Evolutionary conservation across 1,140 invertebrate genomes (phyloP).

Genomic region (Papilio xuthus): DNA sequence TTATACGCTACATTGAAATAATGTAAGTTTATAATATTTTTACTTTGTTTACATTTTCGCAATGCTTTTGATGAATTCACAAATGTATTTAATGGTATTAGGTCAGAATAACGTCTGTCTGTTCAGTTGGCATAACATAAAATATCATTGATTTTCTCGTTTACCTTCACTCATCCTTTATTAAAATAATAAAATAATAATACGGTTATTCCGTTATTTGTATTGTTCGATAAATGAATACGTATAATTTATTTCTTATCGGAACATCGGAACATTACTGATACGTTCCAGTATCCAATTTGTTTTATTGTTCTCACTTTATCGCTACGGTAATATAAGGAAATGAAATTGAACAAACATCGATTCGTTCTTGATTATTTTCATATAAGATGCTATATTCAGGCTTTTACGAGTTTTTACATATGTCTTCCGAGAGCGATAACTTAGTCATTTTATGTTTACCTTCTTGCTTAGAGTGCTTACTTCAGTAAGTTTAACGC

Average conservation of each 20-base stretch:
- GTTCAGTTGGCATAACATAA: slow-evolving; percentile 1
- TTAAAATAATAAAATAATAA: slow-evolving; percentile 25
- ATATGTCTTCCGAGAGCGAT: slow-evolving; percentile 78
- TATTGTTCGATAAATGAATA: slow-evolving; percentile 28
- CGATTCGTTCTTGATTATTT: slow-evolving; percentile 75
- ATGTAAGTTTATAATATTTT: neutral
- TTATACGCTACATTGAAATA: neutral
- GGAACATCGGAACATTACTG: slow-evolving; percentile 33
- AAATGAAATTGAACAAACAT: slow-evolving; percentile 42
- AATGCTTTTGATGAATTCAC: neutral
- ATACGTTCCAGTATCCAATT: slow-evolving; percentile 36
- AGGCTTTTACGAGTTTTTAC: slow-evolving; percentile 74
- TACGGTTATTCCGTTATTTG: slow-evolving; percentile 7
- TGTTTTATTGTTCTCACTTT: slow-evolving; percentile 31
- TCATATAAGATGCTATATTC: slow-evolving; percentile 70
- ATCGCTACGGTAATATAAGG: slow-evolving; percentile 12
- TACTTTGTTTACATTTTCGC: neutral
- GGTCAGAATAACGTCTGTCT: slow-evolving; percentile 9
- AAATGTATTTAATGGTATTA: neutral
- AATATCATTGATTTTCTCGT: slow-evolving; percentile 12
- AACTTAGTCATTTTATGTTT: slow-evolving; percentile 80
- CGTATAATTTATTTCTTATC: slow-evolving; percentile 20
- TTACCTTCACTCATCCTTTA: slow-evolving; percentile 11
- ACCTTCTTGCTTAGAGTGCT: slow-evolving; percentile 66
- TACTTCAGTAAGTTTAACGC: slow-evolving; percentile 68